Evolutionary conservation across 2,113 vertebrate species (phyloP).

Genomic region (Charadrius vociferus): DNA sequence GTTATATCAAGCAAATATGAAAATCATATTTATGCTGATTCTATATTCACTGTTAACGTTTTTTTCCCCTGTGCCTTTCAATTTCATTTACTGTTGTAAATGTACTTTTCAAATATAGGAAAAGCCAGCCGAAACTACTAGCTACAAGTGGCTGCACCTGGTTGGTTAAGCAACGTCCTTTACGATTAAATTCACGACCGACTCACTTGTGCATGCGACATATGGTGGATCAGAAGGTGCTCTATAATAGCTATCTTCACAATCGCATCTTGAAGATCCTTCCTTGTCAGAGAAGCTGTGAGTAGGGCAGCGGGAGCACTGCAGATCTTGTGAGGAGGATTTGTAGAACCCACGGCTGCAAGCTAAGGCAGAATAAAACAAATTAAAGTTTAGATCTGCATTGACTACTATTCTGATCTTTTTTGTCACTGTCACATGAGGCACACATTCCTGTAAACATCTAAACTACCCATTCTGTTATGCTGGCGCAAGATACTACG

Average conservation of each 20-base stretch:
- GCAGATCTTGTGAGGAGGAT: constrained; percentile 97
- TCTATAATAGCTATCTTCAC: constrained; percentile 95
- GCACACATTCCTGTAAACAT: neutral
- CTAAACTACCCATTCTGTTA: neutral
- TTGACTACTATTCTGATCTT: neutral
- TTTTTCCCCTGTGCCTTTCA: neutral
- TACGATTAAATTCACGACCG: constrained; percentile 35
- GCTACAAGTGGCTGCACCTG: constrained; percentile 20
- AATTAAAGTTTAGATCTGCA: neutral
- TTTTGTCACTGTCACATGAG: neutral
- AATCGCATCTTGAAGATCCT: constrained; percentile 94
- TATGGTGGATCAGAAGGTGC: constrained; percentile 90
- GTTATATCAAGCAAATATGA: neutral
- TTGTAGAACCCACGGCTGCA: constrained; percentile 98
- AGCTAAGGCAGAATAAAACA: constrained; percentile 75
- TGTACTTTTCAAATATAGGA: neutral
- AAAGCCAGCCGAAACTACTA: constrained; percentile 14
- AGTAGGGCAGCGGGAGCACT: constrained; percentile 93
- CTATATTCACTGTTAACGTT: neutral
- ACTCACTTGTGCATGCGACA: constrained; percentile 96
- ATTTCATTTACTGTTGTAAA: constrained; percentile 22
- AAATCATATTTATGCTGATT: constrained; percentile 12
- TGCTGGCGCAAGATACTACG: neutral
- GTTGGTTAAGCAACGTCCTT: constrained; percentile 52
- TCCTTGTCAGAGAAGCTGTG: constrained; percentile 96